Evolutionary conservation across 2,888 invertebrate species (phyloP), one percentile per base, ranked within the genome.

Genomic region (Ernsta delagoae): DNA sequence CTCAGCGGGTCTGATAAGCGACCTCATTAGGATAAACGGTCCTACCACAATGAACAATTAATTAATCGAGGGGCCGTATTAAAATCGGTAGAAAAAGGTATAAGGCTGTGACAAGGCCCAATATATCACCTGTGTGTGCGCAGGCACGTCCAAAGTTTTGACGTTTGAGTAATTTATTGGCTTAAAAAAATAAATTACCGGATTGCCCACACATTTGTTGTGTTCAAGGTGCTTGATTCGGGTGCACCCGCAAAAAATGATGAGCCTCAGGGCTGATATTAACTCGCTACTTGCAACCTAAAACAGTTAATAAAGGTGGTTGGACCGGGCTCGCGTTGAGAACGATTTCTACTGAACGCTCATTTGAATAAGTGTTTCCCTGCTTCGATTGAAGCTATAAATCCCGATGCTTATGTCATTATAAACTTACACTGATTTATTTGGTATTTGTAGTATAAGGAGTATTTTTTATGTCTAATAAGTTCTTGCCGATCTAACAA

Each of bases 151-250:
- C 87, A 78, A 88, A 87, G 84, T 91, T 93, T 92, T 92, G 93
- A 93, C 92, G 83, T 87, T 84, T 92, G 93, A 93, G 92, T 92
- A 87, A 93, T 92, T 91, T 93, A 93, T 93, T 90, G 90, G 87
- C 81, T 48, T 85, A 87, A 92, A 93, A 92, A 92, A 93, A 92
- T 85, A 92, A 92, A 92, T 92, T 91, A 92, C 90, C 75, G 86
- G 87, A 88, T 88, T 90, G 90, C 88, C 91, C 90, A 87, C 90
- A 90, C 92, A 89, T 92, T 92, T 88, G 87, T 89, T 85, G 85
- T 77, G 81, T 78, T 79, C 89, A 90, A 91, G 88, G 87, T 92
- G 92, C 85, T 84, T 91, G 92, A 92, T 92, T 89, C 86, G 92
- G 91, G 87, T 89, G 86, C 87, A 77, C 78, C 79, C 83, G 90